Evolutionary conservation across 2,888 invertebrate species (phyloP), one percentile per base, ranked within the genome.

Genomic region (Polia nebulosa): DNA sequence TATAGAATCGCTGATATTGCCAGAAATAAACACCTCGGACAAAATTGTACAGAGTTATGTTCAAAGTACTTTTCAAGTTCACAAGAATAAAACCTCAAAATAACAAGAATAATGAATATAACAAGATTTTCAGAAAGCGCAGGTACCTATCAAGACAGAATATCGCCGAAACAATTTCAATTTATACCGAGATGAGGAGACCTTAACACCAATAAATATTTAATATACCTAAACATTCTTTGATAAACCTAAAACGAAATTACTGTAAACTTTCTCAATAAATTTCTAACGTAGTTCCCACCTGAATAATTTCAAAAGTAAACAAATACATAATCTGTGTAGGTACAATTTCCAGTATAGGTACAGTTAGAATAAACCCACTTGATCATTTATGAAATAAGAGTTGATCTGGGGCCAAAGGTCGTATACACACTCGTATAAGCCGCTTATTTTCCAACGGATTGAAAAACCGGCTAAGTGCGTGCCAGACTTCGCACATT

Each of bases 221-320:
- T n/a, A 47, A 57, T 39, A 27, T 32, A 27, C 11, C 29, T 32
- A n/a, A n/a, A 0, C 34, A 51, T 36, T 57, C 1, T 53, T 41
- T 52, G 2, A 41, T 44, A 25, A 47, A 32, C 44, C 4, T n/a
- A 32, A 53, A 49, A 44, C 29, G 6, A 47, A 32, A 45, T n/a
- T 17, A 51, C 20, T 9, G 29, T 41, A 55, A 57, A 25, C 22
- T 27, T 44, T 20, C n/a, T 32, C n/a, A 65, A 62, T 45, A 13
- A 36, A 45, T 22, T 15, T 20, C 34, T 17, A 44, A 55, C 29
- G 15, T 47, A 47, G 9, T 36, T 47, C 25, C 44, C 45, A 52
- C 32, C 45, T 13, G 25, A 76, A 69, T 61, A 66, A 76, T 62
- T 76, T 72, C 5, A 47, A 17, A 45, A 25, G 41, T 64, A 61